phyloP scores from a whole-genome alignment of 1,140 invertebrate species.

The Notospermus geniculatus region DNA sequence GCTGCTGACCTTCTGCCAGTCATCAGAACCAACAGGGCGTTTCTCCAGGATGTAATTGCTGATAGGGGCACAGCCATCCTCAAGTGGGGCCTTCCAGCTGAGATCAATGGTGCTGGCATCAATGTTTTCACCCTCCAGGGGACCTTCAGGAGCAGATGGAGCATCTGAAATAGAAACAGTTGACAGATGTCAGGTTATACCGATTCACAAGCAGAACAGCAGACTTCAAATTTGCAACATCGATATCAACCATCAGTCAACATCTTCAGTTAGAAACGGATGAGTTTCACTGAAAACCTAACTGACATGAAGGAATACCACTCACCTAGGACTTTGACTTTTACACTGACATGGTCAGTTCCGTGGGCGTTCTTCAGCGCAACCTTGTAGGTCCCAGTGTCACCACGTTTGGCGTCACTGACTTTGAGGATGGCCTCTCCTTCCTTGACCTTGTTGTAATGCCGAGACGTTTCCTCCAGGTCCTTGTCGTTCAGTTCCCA shows the following conservation, averaged over 20 bases:
- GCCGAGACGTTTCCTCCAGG: conserved; percentile 63
- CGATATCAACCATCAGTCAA: too few species aligned
- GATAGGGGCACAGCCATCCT: conserved; percentile 82
- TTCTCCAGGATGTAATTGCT: conserved; percentile 97
- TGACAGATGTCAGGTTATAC: neutral
- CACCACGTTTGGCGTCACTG: conserved; percentile 84
- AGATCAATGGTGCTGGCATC: conserved; percentile 91
- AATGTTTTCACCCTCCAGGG: conserved; percentile 81
- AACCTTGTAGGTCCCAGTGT: conserved; percentile 88
- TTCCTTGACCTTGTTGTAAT: conserved; percentile 62
- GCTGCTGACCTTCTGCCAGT: conserved; percentile 67
- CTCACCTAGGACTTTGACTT: conserved; percentile 81
- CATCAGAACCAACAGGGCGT: conserved; percentile 67
- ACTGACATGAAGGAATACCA: too few species aligned
- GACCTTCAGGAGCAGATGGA: conserved; percentile 82
- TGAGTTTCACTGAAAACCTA: conserved; percentile 7
- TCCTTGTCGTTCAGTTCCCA: conserved; percentile 88
- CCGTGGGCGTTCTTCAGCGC: conserved; percentile 92
- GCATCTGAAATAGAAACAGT: conserved; percentile 66
- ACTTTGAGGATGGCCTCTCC: conserved; percentile 89
- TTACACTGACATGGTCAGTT: conserved; percentile 88
- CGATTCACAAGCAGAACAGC: neutral
- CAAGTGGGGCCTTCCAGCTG: conserved; percentile 91
- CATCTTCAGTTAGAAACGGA: too few species aligned
- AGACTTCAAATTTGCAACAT: too few species aligned